Evolutionary conservation across 2,888 invertebrate genomes (phyloP), one percentile per base, ranked within the genome.

Genomic region (Scaptomyza caliginosa): DNA sequence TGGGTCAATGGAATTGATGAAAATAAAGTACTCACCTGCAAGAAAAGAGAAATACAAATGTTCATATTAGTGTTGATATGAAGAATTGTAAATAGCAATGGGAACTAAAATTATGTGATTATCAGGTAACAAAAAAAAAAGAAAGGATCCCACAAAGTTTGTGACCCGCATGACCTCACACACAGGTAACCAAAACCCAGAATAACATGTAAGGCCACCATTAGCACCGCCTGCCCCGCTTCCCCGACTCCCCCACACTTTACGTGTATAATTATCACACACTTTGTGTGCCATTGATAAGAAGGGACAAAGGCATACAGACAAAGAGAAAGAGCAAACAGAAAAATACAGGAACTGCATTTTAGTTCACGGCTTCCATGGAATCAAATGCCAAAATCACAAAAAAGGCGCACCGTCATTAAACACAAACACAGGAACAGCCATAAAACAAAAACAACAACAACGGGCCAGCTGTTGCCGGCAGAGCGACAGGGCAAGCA

Each of bases 331-430:
- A 65, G 45, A 75, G 49, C 59, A 70, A 72, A 57, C 24, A 58
- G 34, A 76, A 74, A 30, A 77, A 82, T 73, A 87, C 76, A 83
- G 82, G 85, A 82, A 82, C 82, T 87, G 78, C 82, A 82, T 87
- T 81, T 81, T 77, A 43, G 48, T 57, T 43, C 68, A 63, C 36
- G 60, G 49, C 51, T 79, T 80, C 69, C 80, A 62, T 32, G 59
- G 77, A 81, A 86, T 80, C 77, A 66, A 77, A 70, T 52, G 60
- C 58, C 74, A 66, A 81, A 80, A 58, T 65, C 59, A 32, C n/a
- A 34, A 63, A 66, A 52, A 65, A 70, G 74, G 50, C 59, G 71
- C 85, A 52, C 42, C 67, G 69, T 84, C 81, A 86, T 74, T 84
- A 50, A 67, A 64, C 42, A 59, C 74, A 77, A 80, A 82, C 65